Percentiles rank a stretch among this genome's conserved stretches.
Conservation (phyloP, 1,140 invertebrate genomes). For the Oryctes rhinoceros region DNA sequence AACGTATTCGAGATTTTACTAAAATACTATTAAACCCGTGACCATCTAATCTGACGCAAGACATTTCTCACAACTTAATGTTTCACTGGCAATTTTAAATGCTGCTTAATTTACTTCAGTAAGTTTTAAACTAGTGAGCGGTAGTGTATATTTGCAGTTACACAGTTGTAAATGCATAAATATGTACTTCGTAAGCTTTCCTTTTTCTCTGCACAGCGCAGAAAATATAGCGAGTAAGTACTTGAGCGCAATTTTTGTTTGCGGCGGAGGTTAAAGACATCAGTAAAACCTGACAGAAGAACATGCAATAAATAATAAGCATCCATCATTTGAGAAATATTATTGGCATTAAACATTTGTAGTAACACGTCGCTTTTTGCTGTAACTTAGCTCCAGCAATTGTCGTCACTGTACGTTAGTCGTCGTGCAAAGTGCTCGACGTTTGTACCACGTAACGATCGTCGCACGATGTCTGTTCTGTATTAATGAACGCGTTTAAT, state of each 20-base stretch:
- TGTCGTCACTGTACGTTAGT: background rate
- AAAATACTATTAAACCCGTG: no score
- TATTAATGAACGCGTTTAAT: background rate
- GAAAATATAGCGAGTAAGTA: conserved; percentile 22
- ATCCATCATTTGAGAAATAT: conserved; percentile 49
- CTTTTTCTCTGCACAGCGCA: background rate
- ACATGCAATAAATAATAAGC: conserved; percentile 51
- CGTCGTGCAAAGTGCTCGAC: background rate
- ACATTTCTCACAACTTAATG: no score
- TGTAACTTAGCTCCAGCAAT: conserved; percentile 3
- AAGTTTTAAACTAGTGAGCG: no score
- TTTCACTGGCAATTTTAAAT: no score
- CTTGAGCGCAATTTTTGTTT: conserved; percentile 42
- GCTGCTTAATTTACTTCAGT: no score
- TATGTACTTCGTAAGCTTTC: background rate
- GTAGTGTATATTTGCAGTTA: no score
- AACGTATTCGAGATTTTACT: no score
- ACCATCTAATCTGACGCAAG: no score
- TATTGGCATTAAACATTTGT: conserved; percentile 48
- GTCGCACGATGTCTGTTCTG: no score
- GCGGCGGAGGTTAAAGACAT: conserved; percentile 50
- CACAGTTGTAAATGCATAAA: background rate
- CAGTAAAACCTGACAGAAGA: conserved; percentile 48
- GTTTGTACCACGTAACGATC: no score
- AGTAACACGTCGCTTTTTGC: conserved; percentile 28